phyloP scores from a whole-genome alignment of 1,140 invertebrate species.

The Apocrypta bakeri region DNA sequence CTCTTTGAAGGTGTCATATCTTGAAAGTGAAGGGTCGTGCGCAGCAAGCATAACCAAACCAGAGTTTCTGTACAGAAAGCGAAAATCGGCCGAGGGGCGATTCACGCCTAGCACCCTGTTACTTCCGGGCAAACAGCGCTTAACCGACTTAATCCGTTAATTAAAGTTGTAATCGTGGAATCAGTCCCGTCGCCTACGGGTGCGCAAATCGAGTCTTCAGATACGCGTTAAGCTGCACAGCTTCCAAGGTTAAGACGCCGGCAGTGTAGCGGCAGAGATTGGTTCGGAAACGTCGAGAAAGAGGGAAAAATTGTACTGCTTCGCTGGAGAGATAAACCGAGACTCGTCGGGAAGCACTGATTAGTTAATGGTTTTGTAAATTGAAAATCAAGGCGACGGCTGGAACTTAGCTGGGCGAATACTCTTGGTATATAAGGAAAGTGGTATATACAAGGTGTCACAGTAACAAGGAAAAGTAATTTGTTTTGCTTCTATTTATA shows the following conservation, averaged over 20 bases:
- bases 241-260: background rate
- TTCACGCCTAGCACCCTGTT: slow-evolving; percentile 39
- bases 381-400: background rate
- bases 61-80: background rate
- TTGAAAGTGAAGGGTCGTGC: too few relatives aligned
- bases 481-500: background rate
- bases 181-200: slow-evolving; percentile 46
- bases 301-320: background rate
- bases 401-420: background rate
- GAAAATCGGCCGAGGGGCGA: slow-evolving; percentile 12
- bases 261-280: background rate
- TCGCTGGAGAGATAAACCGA: background rate
- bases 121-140: slow-evolving; percentile 50
- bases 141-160: slow-evolving; percentile 59
- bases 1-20: too few relatives aligned
- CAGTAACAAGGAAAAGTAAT: background rate
- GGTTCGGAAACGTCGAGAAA: background rate
- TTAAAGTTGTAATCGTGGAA: slow-evolving; percentile 63
- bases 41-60: background rate
- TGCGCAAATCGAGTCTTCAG: background rate
- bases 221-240: background rate
- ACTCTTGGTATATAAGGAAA: too few relatives aligned
- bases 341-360: background rate
- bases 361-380: slow-evolving; percentile 12
- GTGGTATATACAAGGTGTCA: background rate